Base-by-base conservation (phyloP, 2,797 vertebrate species). In the Poeciliopsis presidionis region DNA sequence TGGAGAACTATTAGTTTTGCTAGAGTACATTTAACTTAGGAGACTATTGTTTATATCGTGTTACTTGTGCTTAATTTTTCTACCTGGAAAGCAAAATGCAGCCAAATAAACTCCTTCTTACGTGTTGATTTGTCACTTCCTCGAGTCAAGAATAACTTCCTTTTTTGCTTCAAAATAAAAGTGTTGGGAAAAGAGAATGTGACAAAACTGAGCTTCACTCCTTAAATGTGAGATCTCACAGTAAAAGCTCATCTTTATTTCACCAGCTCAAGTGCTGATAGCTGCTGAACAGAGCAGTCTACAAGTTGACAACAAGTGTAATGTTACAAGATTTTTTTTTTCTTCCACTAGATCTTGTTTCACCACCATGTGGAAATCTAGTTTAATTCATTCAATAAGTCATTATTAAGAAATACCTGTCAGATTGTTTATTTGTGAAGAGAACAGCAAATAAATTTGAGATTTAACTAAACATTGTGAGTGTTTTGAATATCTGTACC, bases 321-420 rank as follows among this genome's bases (percentile, higher is more conserved):
- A 36, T 3, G 18, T 36, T 20, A 25, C 2, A 14, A 12, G 5
- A 45, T 13, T 2, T 0, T 41, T 25, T 25, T 41, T 25, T 36
- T 46, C 13, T 67, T 13, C 25, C 65, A n/a, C 22, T 25, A 7
- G 13, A 69, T n/a, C 22, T 45, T 43, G 0, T n/a, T 45, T 45
- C 25, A 69, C 13, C 22, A 16, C 5, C 45, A 13, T 43, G 43
- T 45, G 7, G 83, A 71, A 55, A 69, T 74, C 45, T 7, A 53
- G 69, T 73, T 30, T 78, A 33, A 13, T 41, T 61, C 7, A 22
- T 9, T 41, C 5, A 25, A 25, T 8, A 5, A 71, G 73, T 83
- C 12, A 9, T 72, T 71, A 75, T 11, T 45, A 20, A 76, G 12
- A 72, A 45, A 69, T 70, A 69, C 16, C 30, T 51, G 20, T 73